Evolutionary conservation across 1,140 invertebrate species (phyloP), one percentile per base, ranked within the genome.

Genomic region (Batillaria attramentaria): DNA sequence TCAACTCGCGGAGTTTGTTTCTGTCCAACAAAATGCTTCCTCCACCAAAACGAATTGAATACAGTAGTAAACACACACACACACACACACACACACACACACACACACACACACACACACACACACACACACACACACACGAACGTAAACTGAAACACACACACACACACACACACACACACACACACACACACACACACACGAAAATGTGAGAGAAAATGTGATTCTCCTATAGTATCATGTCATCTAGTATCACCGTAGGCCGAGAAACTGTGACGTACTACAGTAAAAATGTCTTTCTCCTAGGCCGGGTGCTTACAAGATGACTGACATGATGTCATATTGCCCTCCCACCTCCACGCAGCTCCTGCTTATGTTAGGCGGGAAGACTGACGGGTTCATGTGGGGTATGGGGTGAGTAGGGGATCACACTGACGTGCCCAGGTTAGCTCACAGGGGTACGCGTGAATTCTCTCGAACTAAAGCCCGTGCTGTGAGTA

Each of bases 121-220:
- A 80, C 66, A 57, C 54, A 46, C 69, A 72, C 69, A 37, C 69
- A 42, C 41, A 72, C 69, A 42, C 39, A 72, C 24, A 75, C 41
- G 37, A 37, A 57, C 39, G 42, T 35, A 46, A 37, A 73, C 79
- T 78, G 65, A 72, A 39, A 70, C 75, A 54, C 70, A 54, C 68
- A 81, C 54, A 54, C 77, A 81, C 57, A 46, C 75, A 78, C 57
- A 42, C 79, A 81, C 70, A 73, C 76, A 78, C 76, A 65, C 76
- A 66, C 60, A 50, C 75, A 72, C 43, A 66, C 76, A 73, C 50
- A 69, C 70, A 74, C 69, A 73, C 69, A 74, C 69, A 79, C 80
- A 79, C 69, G 78, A 77, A 74, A 69, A 37, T 69, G 28, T 33
- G 3, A 8, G n/a, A 20, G 13, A 35, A 35, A 13, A 69, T 37